Conservation (phyloP, 2,797 vertebrate genomes). For the Spizella passerina region DNA sequence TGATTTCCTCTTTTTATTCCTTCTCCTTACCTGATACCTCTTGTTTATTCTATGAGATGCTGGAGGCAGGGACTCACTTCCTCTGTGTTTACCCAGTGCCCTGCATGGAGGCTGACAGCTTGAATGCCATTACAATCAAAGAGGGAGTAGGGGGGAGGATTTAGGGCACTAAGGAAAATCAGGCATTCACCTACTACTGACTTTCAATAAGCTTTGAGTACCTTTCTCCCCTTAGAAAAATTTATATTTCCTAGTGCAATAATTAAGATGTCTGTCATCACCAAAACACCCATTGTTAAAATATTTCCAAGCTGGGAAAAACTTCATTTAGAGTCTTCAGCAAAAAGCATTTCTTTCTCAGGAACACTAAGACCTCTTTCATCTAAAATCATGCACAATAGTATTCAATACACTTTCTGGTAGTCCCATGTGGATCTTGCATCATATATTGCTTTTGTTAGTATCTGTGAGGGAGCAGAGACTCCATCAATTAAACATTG, state of each 20-base stretch:
- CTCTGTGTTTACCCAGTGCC: background rate
- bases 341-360: background rate
- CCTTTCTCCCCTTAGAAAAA: background rate
- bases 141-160: background rate
- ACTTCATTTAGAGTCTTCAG: background rate
- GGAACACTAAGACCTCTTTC: background rate
- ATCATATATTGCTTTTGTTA: background rate
- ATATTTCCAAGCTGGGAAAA: background rate
- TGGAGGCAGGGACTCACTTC: background rate
- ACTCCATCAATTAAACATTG: background rate
- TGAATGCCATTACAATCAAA: background rate
- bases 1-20: background rate
- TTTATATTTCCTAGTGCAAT: background rate
- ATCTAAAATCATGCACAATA: background rate
- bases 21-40: background rate
- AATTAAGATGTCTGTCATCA: conserved; percentile 17
- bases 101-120: background rate
- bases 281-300: conserved; percentile 21
- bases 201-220: background rate
- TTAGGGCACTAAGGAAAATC: background rate
- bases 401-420: background rate
- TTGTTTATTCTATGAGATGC: background rate
- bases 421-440: background rate
- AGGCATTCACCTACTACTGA: background rate
- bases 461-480: background rate